Base-by-base conservation (phyloP, 2,888 invertebrate species). In the Pyrgus malvae region DNA sequence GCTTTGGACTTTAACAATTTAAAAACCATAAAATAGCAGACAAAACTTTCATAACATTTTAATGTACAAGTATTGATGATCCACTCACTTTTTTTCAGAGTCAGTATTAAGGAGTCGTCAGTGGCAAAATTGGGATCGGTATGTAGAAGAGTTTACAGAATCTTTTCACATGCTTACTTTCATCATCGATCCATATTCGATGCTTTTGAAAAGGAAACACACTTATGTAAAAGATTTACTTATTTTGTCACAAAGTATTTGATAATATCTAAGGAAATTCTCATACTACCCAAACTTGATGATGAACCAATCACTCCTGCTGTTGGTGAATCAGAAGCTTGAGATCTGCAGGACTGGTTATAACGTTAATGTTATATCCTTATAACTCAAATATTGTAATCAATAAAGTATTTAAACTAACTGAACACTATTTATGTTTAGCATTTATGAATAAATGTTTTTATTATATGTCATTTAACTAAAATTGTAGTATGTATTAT, bases 131-230 rank as follows among this genome's bases (percentile, higher is more conserved):
- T 99, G 70, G 99, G 99, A 46, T 99, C 99, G 37, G 99, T 99
- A 7, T 99, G 99, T 86, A 93, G 99, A 70, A 93, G 99, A 70
- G 99, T 99, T 1, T 99, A 99, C 84, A 94, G 99, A 91, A 99
- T 99, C 81, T 99, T 99, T 87, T 99, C 99, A 44, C 99, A 99
- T 90, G 99, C 99, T 25, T 99, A 98, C 86, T 99, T 98, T 84
- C 99, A 99, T 88, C 99, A 99, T 86, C 93, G 97, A 69, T 93
- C 94, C 66, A 95, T 99, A 80, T 99, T 99, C 91, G 99, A 99
- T 90, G 96, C 98, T 66, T 99, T 99, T 90, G 99, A 99, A 93
- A 95, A 95, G 73, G 97, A 98, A 86, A 98, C 98, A 19, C 97
- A 95, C 81, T 91, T 99, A 61, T 99, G 99, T 90, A 95, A 96